Base-by-base conservation (phyloP, 2,888 invertebrate genomes). In the Oxyscelio sp. region DNA sequence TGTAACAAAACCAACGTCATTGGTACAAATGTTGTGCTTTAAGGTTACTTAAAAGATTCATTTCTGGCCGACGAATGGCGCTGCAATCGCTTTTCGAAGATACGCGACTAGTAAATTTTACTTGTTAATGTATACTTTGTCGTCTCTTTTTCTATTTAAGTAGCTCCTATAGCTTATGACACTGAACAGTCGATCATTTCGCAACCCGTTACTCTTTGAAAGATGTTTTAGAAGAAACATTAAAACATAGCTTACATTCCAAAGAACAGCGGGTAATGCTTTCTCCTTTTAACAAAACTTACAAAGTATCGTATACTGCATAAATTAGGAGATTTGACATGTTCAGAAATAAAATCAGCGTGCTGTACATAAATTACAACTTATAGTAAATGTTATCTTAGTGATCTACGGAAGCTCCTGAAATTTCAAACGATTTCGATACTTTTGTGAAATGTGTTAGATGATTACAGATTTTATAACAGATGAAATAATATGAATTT, bases 121-220 rank as follows among this genome's bases (percentile, higher is more conserved):
- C 22, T 71, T 54, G 2, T 11, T 22, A 54, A 52, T 38, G 2
- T 17, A 21, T 27, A 8, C 52, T 66, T 8, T 15, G 24, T 40
- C 15, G 27, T 45, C 54, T 22, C 19, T 45, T 34, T 58, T 15
- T 71, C 13, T 17, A 19, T 38, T 21, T 15, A 9, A 70, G 21
- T 66, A 38, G 38, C 31, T 54, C 17, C 31, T 22, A 22, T 68
- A 77, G 77, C 66, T 50, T 59, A 77, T 77, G 77, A 77, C 77
- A 77, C 77, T 77, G 77, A 77, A 77, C 77, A 68, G 52, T 59
- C 48, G 52, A 50, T 68, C 38, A 11, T 48, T 65, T 65, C n/a
- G 4, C 9, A 38, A 48, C 17, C 68, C 31, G 68, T 77, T 52
- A 24, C 68, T 77, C 59, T 77, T 68, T 59, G 58, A 66, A 58